phyloP scores from a whole-genome alignment of 2,888 invertebrate genomes.

The Nemotelus pantherinus region DNA sequence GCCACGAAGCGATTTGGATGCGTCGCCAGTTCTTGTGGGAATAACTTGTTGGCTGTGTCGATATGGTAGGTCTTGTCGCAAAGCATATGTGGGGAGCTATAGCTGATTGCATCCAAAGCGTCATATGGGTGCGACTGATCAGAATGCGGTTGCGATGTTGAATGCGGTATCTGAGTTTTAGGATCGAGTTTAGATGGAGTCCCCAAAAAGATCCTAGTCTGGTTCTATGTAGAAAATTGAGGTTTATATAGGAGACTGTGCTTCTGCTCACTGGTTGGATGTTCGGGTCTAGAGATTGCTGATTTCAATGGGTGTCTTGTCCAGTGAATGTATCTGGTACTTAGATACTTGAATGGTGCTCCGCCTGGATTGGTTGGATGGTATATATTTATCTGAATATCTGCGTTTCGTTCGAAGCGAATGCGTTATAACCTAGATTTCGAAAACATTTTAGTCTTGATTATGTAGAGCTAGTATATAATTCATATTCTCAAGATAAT shows the following conservation, averaged over 20 bases:
- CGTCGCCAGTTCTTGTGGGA: not conserved
- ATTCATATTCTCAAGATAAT: no score
- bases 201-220: no score
- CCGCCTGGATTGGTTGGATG: not conserved
- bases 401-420: not conserved
- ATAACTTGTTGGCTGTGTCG: slow-evolving; percentile 24
- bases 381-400: not conserved
- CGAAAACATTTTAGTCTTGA: no score
- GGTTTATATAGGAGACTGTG: no score
- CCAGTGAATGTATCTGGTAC: not conserved
- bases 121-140: slow-evolving; percentile 45
- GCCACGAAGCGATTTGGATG: slow-evolving; percentile 13
- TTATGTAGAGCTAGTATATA: no score
- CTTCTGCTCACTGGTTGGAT: not conserved
- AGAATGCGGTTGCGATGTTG: slow-evolving; percentile 18
- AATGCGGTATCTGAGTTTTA: slow-evolving; percentile 30
- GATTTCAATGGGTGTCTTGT: not conserved
- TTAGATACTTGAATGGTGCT: not conserved
- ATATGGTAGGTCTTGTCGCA: slow-evolving; percentile 19
- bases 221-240: no score
- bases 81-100: slow-evolving; percentile 2
- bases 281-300: not conserved
- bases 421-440: not conserved
- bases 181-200: not conserved
- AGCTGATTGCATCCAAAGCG: not conserved